These are phyloP conservation scores for Stenopsyche tienmushanensis DNA, from an alignment of 1,140 invertebrate genomes.

Conservation along the genomic window DNA sequence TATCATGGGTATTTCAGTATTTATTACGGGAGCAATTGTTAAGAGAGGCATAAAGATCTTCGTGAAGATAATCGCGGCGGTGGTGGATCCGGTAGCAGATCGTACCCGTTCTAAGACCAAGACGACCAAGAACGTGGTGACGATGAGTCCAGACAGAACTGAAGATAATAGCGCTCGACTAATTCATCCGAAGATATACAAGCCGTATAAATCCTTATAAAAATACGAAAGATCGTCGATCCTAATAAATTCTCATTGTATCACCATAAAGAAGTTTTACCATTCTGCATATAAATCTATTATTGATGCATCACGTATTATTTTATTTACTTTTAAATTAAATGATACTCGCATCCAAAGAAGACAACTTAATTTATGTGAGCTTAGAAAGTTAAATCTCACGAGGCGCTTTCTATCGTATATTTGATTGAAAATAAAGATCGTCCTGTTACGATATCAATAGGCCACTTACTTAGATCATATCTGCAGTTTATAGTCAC, in stretches of 20 bases:
- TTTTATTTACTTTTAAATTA: background rate
- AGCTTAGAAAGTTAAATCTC: background rate
- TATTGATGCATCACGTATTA: background rate
- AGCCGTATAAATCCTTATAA: no score
- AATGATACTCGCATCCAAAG: background rate
- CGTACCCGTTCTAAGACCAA: background rate
- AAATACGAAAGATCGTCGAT: no score
- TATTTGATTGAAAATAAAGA: conserved; percentile 25
- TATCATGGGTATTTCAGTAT: conserved; percentile 21
- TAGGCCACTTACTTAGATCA: conserved; percentile 27
- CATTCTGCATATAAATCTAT: no score
- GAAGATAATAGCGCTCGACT: no score
- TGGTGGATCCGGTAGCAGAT: conserved; percentile 13
- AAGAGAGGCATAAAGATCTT: conserved; percentile 37
- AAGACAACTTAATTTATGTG: background rate
- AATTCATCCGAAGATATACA: no score
- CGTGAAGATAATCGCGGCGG: conserved; percentile 1
- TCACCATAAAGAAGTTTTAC: no score
- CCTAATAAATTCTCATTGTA: no score
- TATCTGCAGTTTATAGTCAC: conserved; percentile 14
- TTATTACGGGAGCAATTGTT: conserved; percentile 35
- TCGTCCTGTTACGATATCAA: conserved; percentile 28
- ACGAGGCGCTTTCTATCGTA: background rate
- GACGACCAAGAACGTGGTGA: no score
- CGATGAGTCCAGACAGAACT: no score